Base-by-base conservation (phyloP, 2,113 vertebrate species). In the Trochalopteron elliotii region DNA sequence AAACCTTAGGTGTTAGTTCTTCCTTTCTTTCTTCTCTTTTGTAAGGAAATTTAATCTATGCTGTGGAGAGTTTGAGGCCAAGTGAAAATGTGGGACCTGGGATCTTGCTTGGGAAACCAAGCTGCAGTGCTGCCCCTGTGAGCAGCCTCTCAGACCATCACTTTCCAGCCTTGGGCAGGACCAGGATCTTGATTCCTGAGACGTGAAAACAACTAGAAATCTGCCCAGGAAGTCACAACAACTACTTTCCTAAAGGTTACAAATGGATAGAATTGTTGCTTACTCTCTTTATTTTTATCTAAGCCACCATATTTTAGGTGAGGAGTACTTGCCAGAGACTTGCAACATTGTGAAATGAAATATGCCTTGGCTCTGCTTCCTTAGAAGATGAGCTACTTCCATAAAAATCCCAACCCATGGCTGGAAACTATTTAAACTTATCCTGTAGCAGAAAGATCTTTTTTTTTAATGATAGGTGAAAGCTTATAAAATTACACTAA, bases 61-160 rank as follows among this genome's bases (percentile, higher is more conserved):
- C 35, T 85, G 18, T n/a, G 35, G 11, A 18, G 9, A 35, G 12
- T 39, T 50, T 63, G 50, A 45, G 76, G 37, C 25, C 4, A 7
- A 30, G 10, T 19, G 44, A 74, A 21, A 74, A 45, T 10, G n/a
- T 14, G 39, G 20, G 24, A 45, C 5, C 4, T 40, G 40, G 17
- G n/a, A n/a, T 49, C 11, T 44, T 20, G 7, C 17, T 37, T 0
- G 1, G 33, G 24, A 74, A 53, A 6, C 7, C 1, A 1, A 49
- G 27, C 7, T 57, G 28, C 23, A 42, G 15, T 9, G 37, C 44
- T 39, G 15, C 6, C 17, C 18, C 17, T 33, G 20, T 39, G 57
- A 79, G 39, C 52, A 86, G 27, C 60, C 23, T 18, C 21, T 22
- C 44, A 68, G 33, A 19, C 5, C 5, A 12, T 23, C 15, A 6